These are phyloP conservation scores for Lobophora halterata DNA, from an alignment of 2,888 invertebrate species.

Conservation along the genomic window DNA sequence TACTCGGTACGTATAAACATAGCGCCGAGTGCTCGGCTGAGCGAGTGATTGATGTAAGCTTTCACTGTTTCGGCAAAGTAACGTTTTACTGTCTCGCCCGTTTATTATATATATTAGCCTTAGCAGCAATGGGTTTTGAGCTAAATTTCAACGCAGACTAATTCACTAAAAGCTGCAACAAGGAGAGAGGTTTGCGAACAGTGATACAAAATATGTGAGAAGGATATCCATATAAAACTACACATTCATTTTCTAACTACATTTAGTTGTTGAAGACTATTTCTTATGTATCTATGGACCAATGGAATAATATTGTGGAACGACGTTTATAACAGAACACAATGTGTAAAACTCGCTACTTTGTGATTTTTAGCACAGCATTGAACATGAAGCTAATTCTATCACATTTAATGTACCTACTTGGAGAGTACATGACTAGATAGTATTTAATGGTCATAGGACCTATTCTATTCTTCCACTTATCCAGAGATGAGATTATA, in stretches of 20 bases:
- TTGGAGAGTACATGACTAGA: constrained; percentile 64
- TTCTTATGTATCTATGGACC: constrained; percentile 41
- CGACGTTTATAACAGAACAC: constrained; percentile 40
- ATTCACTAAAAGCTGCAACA: constrained; percentile 68
- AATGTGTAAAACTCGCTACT: constrained; percentile 50
- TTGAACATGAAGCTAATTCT: constrained; percentile 51
- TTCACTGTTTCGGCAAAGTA: no score
- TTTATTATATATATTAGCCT: no score
- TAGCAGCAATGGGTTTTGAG: no score
- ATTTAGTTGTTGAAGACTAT: constrained; percentile 42
- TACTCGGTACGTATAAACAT: no score
- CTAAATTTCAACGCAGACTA: no score
- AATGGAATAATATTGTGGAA: constrained; percentile 34
- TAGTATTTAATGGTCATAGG: constrained; percentile 53
- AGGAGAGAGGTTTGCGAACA: constrained; percentile 56
- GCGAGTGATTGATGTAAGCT: no score
- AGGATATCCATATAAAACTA: constrained; percentile 61
- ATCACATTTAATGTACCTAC: constrained; percentile 61
- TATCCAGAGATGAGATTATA: constrained; percentile 32
- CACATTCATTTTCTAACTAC: constrained; percentile 69
- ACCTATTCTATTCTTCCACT: constrained; percentile 34
- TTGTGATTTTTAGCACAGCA: constrained; percentile 58
- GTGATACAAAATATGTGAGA: constrained; percentile 46
- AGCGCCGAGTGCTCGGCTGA: no score
- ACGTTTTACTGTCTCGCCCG: no score